Percentiles rank a stretch among this genome's conserved stretches.
phyloP scores from a whole-genome alignment of 2,113 vertebrate genomes.

The Pygoscelis antarcticus region DNA sequence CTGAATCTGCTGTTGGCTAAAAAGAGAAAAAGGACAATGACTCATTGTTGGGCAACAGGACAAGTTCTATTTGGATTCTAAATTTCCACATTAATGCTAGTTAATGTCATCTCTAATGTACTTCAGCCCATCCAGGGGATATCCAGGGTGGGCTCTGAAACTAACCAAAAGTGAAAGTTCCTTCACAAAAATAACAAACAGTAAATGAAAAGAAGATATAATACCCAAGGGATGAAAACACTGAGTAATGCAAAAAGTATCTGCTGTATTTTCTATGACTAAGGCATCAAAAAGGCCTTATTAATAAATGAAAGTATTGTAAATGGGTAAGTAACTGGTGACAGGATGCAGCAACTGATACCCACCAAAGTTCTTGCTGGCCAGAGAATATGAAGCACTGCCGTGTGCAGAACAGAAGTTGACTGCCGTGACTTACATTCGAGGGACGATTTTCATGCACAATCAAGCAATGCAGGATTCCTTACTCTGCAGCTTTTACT shows the following conservation, averaged over 20 bases:
- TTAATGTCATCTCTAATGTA: slow-evolving; percentile 22
- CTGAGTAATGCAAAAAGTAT: neutral
- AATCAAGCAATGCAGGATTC: neutral
- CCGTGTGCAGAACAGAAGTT: no score
- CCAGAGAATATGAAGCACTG: neutral
- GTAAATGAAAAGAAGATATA: slow-evolving; percentile 56
- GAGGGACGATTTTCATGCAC: neutral
- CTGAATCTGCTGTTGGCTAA: slow-evolving; percentile 71
- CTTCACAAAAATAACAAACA: slow-evolving; percentile 67
- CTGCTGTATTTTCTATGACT: slow-evolving; percentile 4
- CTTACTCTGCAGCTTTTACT: neutral
- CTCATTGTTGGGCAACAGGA: slow-evolving; percentile 70
- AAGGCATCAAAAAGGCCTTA: slow-evolving; percentile 29
- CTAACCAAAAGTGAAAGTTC: slow-evolving; percentile 72
- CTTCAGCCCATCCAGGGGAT: slow-evolving; percentile 53
- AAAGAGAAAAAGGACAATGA: slow-evolving; percentile 73
- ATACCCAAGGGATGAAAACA: slow-evolving; percentile 43
- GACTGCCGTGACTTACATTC: neutral
- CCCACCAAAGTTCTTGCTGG: neutral
- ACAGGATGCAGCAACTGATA: neutral
- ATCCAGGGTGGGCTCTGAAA: slow-evolving; percentile 64
- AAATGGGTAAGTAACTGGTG: neutral
- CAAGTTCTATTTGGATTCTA: slow-evolving; percentile 50
- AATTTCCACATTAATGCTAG: slow-evolving; percentile 58
- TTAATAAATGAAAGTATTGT: neutral